Conservation (phyloP, 2,797 vertebrate species). For the Dendrocincla tyrannina region DNA sequence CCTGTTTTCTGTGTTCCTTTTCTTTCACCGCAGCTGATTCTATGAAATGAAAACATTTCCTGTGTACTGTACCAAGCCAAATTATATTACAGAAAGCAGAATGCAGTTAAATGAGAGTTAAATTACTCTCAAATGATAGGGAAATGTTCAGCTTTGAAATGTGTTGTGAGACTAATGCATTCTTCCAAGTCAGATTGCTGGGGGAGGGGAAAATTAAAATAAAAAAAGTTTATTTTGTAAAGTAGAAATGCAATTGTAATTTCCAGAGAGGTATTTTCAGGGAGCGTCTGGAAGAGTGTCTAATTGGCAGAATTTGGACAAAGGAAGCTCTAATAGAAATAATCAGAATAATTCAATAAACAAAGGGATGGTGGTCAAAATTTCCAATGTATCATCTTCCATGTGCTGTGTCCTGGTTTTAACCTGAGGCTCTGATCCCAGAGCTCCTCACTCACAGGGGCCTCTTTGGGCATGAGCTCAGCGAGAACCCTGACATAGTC, state of each 20-base stretch:
- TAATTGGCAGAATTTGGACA: neutral
- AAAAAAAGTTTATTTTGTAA: neutral
- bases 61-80: conserved; percentile 1
- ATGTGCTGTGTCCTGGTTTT: neutral
- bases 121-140: conserved; percentile 17
- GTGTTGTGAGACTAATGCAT: neutral
- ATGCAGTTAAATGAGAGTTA: conserved; percentile 36
- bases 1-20: neutral
- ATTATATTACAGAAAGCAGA: conserved; percentile 26
- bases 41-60: conserved; percentile 1
- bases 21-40: neutral
- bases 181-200: neutral
- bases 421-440: neutral
- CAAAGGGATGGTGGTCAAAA: neutral
- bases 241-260: neutral
- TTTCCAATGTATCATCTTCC: neutral
- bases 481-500: neutral
- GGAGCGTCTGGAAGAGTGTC: neutral
- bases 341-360: neutral
- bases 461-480: neutral
- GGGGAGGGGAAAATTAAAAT: neutral
- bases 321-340: neutral
- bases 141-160: neutral
- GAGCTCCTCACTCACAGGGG: neutral
- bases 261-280: neutral